A percentile compares a stretch with the other conserved stretches of the same genome.
These are phyloP conservation scores for Hyles euphorbiae DNA, from an alignment of 1,140 invertebrate genomes.

Conservation along the genomic window DNA sequence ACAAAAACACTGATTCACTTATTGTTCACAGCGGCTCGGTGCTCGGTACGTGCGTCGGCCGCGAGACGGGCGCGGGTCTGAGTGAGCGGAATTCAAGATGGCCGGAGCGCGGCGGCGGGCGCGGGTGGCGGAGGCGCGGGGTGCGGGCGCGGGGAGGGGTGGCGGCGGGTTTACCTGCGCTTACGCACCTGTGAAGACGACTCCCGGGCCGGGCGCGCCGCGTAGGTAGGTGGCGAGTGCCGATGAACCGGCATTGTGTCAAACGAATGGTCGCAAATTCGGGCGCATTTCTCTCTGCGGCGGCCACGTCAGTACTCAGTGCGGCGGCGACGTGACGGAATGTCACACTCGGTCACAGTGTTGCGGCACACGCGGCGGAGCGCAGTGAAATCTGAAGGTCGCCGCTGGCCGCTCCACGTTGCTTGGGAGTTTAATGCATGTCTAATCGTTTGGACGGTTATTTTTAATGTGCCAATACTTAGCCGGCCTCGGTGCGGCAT, in stretches of 20 bases:
- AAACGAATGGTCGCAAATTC: conserved; percentile 68
- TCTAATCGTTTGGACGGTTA: conserved; percentile 3
- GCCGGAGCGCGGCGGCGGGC: conserved; percentile 31
- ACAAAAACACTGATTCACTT: conserved; percentile 43
- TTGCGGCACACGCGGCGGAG: conserved; percentile 26
- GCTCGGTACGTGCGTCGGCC: conserved; percentile 48
- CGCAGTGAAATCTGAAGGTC: conserved; percentile 68
- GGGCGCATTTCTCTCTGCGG: conserved; percentile 60
- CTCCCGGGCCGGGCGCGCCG: conserved; percentile 20
- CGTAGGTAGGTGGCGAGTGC: conserved; percentile 36
- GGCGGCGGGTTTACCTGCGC: conserved; percentile 54
- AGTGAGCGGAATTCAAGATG: conserved; percentile 74
- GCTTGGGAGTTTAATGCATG: conserved; percentile 6
- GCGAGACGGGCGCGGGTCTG: conserved; percentile 62
- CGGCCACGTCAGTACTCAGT: conserved; percentile 46
- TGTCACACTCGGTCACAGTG: conserved; percentile 56
- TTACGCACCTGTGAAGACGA: conserved; percentile 69
- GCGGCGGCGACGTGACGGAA: conserved; percentile 57
- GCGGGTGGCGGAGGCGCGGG: conserved; percentile 23
- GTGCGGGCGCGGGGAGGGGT: conserved; percentile 18
- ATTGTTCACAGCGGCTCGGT: conserved; percentile 27
- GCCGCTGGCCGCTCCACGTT: conserved; percentile 39
- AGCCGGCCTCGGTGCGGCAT: conserved; percentile 2
- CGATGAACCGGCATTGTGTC: conserved; percentile 73
- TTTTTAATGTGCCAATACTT: conserved; percentile 8